These are phyloP conservation scores for Tylochromis polylepis DNA, from an alignment of 2,113 vertebrate species.

Conservation along the genomic window DNA sequence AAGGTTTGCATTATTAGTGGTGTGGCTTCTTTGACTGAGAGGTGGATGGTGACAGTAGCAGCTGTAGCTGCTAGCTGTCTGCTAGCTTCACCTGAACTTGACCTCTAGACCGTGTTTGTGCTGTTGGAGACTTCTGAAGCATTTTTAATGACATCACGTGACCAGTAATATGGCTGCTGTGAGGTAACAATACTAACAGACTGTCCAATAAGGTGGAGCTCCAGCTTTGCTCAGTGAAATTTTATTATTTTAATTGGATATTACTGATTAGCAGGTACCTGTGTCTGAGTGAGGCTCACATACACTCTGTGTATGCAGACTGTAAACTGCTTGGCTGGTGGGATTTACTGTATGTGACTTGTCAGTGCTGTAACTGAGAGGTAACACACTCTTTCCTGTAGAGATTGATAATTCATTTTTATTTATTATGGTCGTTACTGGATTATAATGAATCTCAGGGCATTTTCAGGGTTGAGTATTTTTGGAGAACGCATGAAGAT, in stretches of 20 bases:
- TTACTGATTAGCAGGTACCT: not conserved
- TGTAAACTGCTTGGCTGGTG: not conserved
- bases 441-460: not conserved
- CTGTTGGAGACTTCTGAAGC: not conserved
- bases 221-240: not conserved
- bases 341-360: not conserved
- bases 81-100: not conserved
- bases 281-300: not conserved
- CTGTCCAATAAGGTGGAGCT: not conserved
- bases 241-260: not conserved
- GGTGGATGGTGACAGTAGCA: not conserved
- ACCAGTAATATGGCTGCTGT: not conserved
- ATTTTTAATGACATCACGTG: not conserved
- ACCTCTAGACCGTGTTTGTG: not conserved
- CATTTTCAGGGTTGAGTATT: not conserved
- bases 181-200: not conserved
- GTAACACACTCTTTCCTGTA: not conserved
- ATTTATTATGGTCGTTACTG: not conserved
- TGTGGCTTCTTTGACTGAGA: not conserved
- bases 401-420: not conserved
- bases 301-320: not conserved
- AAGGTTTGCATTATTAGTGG: not conserved
- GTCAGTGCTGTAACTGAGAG: not conserved
- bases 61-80: not conserved
- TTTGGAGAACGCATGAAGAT: not conserved